These are phyloP conservation scores for Mormyrus iriodes DNA, from an alignment of 2,113 vertebrate species.

Conservation along the genomic window DNA sequence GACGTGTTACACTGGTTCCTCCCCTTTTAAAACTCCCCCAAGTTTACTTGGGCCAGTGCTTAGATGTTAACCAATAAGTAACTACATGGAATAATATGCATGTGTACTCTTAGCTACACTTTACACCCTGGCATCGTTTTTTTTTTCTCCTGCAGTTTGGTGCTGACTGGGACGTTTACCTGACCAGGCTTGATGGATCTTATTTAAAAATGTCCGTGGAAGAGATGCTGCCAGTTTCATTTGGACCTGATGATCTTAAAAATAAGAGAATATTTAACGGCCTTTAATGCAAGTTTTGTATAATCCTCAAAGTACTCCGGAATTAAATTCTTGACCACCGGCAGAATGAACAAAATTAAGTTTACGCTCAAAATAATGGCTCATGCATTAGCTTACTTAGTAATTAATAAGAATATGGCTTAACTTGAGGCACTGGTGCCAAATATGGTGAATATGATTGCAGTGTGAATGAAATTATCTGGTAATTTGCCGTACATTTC, in stretches of 20 bases:
- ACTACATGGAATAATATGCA: not conserved
- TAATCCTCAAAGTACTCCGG: not conserved
- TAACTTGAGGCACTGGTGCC: not conserved
- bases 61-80: not conserved
- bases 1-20: not conserved
- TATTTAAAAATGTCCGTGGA: constrained; percentile 61
- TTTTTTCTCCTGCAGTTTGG: constrained; percentile 71
- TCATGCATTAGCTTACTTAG: not conserved
- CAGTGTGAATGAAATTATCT: not conserved
- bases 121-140: not conserved
- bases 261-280: constrained; percentile 32
- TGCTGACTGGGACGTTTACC: constrained; percentile 66
- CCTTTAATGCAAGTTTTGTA: not conserved
- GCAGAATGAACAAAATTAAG: not conserved
- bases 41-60: not conserved
- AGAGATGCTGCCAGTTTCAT: constrained; percentile 76
- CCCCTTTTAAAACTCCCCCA: not conserved
- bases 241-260: constrained; percentile 71
- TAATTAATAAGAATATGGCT: not conserved
- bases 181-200: constrained; percentile 70
- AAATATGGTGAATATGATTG: not conserved
- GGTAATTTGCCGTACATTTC: not conserved
- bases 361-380: not conserved
- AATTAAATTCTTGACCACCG: not conserved
- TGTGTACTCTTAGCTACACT: not conserved